Evolutionary conservation across 2,888 invertebrate species (phyloP).

Genomic region (Ephialtes manifestator): DNA sequence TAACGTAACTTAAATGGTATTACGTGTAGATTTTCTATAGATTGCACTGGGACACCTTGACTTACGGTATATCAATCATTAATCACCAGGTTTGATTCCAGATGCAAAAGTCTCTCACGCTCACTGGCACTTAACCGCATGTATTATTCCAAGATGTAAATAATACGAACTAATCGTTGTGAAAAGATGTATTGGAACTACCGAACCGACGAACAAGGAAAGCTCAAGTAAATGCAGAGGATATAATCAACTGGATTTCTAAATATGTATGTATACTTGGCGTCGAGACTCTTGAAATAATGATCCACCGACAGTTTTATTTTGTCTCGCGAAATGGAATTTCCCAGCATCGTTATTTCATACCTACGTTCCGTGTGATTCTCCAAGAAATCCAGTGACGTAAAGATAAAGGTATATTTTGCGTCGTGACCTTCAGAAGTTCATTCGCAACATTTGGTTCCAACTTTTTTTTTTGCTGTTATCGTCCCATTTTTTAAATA

Average conservation of each 20-base stretch:
- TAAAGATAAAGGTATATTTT: conserved; percentile 20
- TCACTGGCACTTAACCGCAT: neutral
- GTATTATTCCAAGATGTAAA: conserved; percentile 41
- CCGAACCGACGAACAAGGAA: conserved; percentile 18
- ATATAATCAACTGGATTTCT: conserved; percentile 48
- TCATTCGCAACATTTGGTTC: neutral
- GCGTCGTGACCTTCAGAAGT: conserved; percentile 5
- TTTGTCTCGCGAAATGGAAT: conserved; percentile 50
- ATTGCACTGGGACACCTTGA: conserved; percentile 15
- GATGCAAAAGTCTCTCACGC: conserved; percentile 28
- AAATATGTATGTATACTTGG: conserved; percentile 6
- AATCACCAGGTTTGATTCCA: conserved; percentile 10
- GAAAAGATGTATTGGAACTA: conserved; percentile 17
- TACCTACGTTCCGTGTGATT: neutral
- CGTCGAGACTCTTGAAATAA: conserved; percentile 3
- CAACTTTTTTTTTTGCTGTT: neutral
- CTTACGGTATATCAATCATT: conserved; percentile 35
- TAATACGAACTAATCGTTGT: neutral
- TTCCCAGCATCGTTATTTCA: conserved; percentile 52
- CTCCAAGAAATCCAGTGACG: conserved; percentile 35
- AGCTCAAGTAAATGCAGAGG: conserved; percentile 31
- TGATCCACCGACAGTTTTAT: conserved; percentile 27
- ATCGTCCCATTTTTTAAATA: neutral
- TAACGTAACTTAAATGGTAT: conserved; percentile 9
- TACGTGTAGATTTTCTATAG: neutral